These are phyloP conservation scores for Drosophila helvetica DNA, from an alignment of 2,888 invertebrate species.

Conservation along the genomic window DNA sequence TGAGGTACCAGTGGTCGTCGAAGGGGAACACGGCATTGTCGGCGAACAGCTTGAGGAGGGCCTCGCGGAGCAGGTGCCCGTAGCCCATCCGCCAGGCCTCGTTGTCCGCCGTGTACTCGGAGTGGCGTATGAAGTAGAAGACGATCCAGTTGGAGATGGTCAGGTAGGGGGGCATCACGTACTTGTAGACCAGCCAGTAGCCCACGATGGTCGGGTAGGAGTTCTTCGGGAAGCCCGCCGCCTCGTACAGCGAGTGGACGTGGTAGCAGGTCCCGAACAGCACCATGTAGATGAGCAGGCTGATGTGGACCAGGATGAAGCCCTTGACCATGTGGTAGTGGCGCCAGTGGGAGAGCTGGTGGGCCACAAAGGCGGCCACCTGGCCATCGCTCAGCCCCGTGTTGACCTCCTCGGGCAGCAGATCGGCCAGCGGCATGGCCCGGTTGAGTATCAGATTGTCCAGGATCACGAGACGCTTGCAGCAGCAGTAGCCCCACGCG, in stretches of 20 bases:
- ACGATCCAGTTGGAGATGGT: conserved; percentile 54
- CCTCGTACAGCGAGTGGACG: conserved; percentile 24
- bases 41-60: conserved; percentile 49
- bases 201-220: conserved; percentile 51
- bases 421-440: conserved; percentile 7
- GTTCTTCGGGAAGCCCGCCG: conserved; percentile 50
- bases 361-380: conserved; percentile 57
- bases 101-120: conserved; percentile 55
- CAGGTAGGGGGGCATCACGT: conserved; percentile 51
- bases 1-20: conserved; percentile 49
- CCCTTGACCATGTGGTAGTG: conserved; percentile 2
- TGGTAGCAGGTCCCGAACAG: conserved; percentile 46
- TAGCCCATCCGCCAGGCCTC: conserved; percentile 34
- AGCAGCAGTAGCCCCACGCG: conserved; percentile 41
- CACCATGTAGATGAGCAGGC: conserved; percentile 48
- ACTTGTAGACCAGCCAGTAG: conserved; percentile 67
- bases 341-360: conserved; percentile 54
- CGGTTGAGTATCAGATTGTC: conserved; percentile 48
- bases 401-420: conserved; percentile 43
- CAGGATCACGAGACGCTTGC: conserved; percentile 47
- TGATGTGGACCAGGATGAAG: conserved; percentile 29
- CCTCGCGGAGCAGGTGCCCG: conserved; percentile 6
- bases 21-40: conserved; percentile 53
- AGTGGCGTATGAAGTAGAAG: conserved; percentile 41
- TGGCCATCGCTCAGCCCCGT: conserved; percentile 31